Conservation (phyloP, 2,797 vertebrate species). For the Intellagama lesueurii region DNA sequence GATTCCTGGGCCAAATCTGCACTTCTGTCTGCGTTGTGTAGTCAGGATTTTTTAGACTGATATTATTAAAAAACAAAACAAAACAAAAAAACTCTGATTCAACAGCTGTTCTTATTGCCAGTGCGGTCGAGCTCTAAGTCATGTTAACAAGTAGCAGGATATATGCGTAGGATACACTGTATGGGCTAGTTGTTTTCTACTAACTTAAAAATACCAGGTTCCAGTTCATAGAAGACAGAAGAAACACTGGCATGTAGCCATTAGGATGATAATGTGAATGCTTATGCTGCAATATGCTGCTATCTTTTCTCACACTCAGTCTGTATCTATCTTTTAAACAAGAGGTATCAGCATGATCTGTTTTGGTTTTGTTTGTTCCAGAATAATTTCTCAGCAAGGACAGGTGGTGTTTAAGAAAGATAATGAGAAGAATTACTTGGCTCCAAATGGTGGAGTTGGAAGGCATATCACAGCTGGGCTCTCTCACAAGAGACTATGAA, state of each 20-base stretch:
- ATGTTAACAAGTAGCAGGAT: background rate
- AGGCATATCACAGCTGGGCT: slow-evolving; percentile 55
- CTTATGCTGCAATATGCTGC: background rate
- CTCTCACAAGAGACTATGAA: slow-evolving; percentile 42
- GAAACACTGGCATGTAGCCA: background rate
- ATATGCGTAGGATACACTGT: background rate
- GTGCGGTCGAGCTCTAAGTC: too few relatives aligned
- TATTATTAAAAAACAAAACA: too few relatives aligned
- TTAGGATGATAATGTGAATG: background rate
- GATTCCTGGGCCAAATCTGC: too few relatives aligned
- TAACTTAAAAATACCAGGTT: background rate
- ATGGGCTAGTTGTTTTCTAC: background rate
- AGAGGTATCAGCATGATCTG: background rate
- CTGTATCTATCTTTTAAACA: background rate
- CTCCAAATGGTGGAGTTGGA: slow-evolving; percentile 51
- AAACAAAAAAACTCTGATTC: too few relatives aligned
- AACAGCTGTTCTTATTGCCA: too few relatives aligned
- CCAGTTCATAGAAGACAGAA: background rate
- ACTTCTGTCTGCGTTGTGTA: too few relatives aligned
- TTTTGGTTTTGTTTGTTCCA: slow-evolving; percentile 42
- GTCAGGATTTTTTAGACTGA: too few relatives aligned
- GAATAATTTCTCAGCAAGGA: slow-evolving; percentile 46
- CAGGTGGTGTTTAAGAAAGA: slow-evolving; percentile 63
- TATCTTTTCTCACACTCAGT: background rate
- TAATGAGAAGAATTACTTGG: slow-evolving; percentile 59